These are phyloP conservation scores for Ectropis grisescens DNA, from an alignment of 1,140 invertebrate species.

Conservation along the genomic window DNA sequence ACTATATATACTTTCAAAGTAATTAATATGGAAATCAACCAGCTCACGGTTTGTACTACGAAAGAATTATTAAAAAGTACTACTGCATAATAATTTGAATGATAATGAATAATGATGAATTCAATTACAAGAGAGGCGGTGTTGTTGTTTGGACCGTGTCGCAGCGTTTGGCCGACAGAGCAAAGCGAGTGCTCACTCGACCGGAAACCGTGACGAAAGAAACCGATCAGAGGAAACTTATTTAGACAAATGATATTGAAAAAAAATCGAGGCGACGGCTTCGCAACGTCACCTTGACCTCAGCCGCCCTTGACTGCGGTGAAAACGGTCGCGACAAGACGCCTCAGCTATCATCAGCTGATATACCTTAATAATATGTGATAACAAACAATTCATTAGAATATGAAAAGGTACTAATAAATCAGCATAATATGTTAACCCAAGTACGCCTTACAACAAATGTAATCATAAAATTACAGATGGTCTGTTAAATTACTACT, in stretches of 20 bases:
- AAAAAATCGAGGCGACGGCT: conserved; percentile 44
- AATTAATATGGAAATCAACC: too few relatives aligned
- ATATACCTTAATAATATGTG: too few relatives aligned
- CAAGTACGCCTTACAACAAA: too few relatives aligned
- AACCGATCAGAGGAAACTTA: conserved; percentile 38
- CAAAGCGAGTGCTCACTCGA: conserved; percentile 30
- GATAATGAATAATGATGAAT: too few relatives aligned
- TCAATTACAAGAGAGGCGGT: background rate
- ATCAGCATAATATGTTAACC: too few relatives aligned
- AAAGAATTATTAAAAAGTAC: too few relatives aligned
- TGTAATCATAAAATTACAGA: too few relatives aligned
- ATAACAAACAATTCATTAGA: conserved; percentile 10
- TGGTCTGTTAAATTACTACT: too few relatives aligned
- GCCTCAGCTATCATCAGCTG: conserved; percentile 18
- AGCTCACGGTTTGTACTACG: too few relatives aligned
- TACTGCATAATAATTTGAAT: too few relatives aligned
- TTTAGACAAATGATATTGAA: conserved; percentile 39
- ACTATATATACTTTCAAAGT: too few relatives aligned
- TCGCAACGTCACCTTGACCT: conserved; percentile 55
- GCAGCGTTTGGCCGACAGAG: conserved; percentile 6
- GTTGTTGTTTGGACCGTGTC: conserved; percentile 2
- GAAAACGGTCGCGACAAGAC: conserved; percentile 36
- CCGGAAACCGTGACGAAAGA: conserved; percentile 53
- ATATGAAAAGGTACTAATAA: conserved; percentile 2
- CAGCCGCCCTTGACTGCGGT: conserved; percentile 45